Evolutionary conservation across 1,140 invertebrate genomes (phyloP), one percentile per base, ranked within the genome.

Genomic region (Sitobion miscanthi): DNA sequence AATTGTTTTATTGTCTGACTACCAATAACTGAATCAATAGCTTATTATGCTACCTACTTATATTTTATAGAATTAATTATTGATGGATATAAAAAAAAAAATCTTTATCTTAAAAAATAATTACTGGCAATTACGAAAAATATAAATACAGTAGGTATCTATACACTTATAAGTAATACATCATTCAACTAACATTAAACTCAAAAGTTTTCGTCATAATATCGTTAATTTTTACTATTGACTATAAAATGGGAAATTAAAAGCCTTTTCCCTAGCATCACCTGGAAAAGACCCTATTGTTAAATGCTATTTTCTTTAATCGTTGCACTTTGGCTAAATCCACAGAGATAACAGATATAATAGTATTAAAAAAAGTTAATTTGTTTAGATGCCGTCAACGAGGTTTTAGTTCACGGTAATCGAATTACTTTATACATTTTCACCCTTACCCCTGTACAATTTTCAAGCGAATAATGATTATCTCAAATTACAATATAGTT

Each of bases 241-340:
- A 88, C 30, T 47, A 21, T 88, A 88, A 88, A 88, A 88, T n/a
- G 30, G 47, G 20, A 30, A 49, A 88, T 88, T 88, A 90, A 90
- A 25, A 62, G 88, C 9, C 23, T 42, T 90, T 62, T 38, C 52
- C 54, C 30, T 42, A 20, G 23, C 21, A 62, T 42, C 88, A 90
- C 54, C 30, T 90, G 54, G 23, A 57, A 90, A 90, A 62, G 88
- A 42, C 88, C 86, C 38, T 42, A 62, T 62, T 90, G 38, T 90
- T 42, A 90, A 90, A 30, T 14, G 54, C 54, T 35, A 25, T 90
- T 90, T 57, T 38, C 88, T 90, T 90, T 47, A 62, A 90, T 57
- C 88, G 54, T 62, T n/a, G 35, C 11, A 57, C 45, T 57, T 42
- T 86, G 25, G 85, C 42, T 30, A 86, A 86, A 86, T 86, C 45